Base-by-base conservation (phyloP, 2,797 vertebrate species). In the Psittacula derbiana region DNA sequence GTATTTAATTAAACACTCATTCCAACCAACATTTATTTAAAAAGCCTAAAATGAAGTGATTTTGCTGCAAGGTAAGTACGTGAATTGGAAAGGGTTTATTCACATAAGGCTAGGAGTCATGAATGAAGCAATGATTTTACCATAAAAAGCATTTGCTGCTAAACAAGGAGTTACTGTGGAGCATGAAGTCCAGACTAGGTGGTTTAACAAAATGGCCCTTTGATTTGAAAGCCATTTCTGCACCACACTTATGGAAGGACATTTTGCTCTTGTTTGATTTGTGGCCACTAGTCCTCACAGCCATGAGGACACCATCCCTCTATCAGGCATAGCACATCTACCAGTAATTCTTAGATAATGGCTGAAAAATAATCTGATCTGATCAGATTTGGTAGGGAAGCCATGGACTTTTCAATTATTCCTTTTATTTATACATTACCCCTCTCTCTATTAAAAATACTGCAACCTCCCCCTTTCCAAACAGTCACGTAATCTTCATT, bases 1-100 rank as follows among this genome's bases (percentile, higher is more conserved):
- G 89, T 90, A 83, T 93, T 95, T 91, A 95, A 94, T 95, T 95
- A 92, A 89, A 50, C 33, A 76, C 57, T 85, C 72, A 61, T 80
- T 87, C 69, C 61, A 92, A 65, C 28, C 41, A 46, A 81, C 65
- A 87, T 92, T 88, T 79, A 76, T 93, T 79, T 91, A 5, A 93
- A 92, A 86, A 74, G 16, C 46, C 64, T 58, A 71, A 95, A 95
- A 91, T 1, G 16, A 95, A 91, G 60, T 33, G 53, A 76, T 96
- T 93, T 92, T 95, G 66, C 88, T 86, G 47, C n/a, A 64, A 81
- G 57, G 58, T 43, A 86, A 93, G 53, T 64, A 93, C 44, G 57
- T 95, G 75, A 89, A 92, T 94, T 74, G 85, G 88, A 86, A 92
- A 93, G 38, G 8, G 23, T 90, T 78, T 90, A 90, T 92, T 95